Conservation (phyloP, 2,888 invertebrate species). For the Xestia xanthographa region DNA sequence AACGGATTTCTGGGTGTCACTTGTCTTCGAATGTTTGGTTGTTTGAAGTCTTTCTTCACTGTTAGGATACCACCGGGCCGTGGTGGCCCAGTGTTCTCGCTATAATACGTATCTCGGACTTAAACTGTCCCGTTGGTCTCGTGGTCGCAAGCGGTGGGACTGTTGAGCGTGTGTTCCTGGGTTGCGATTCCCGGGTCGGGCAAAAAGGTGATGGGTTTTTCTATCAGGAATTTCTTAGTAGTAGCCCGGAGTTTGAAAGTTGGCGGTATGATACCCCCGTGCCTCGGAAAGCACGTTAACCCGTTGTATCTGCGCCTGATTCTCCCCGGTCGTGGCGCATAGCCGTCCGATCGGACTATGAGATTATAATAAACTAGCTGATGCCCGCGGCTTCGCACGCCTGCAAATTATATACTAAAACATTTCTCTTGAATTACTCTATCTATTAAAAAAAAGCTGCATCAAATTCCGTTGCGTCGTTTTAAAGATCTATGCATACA, state of each 20-base stretch:
- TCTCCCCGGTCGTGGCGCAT: not conserved
- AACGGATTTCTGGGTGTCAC: not conserved
- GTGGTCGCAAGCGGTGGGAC: not conserved
- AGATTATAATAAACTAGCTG: not conserved
- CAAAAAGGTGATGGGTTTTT: not conserved
- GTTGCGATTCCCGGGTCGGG: not conserved
- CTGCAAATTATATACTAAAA: no score
- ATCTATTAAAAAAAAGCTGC: no score
- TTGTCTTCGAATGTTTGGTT: not conserved
- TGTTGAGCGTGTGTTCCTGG: not conserved
- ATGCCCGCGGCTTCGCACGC: no score
- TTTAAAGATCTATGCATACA: no score
- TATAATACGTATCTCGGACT: not conserved
- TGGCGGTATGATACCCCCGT: not conserved
- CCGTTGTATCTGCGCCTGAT: not conserved
- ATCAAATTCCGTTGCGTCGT: no score
- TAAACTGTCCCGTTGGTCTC: not conserved
- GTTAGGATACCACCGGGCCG: not conserved
- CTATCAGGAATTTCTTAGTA: not conserved
- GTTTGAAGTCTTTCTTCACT: not conserved
- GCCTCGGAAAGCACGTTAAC: not conserved
- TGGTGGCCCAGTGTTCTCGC: not conserved
- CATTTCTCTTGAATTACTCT: no score
- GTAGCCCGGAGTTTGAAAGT: not conserved
- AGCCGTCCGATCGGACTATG: not conserved